A percentile compares a stretch with the other conserved stretches of the same genome.
Evolutionary conservation across 2,113 vertebrate species (phyloP).

Genomic region (Dinomys branickii): DNA sequence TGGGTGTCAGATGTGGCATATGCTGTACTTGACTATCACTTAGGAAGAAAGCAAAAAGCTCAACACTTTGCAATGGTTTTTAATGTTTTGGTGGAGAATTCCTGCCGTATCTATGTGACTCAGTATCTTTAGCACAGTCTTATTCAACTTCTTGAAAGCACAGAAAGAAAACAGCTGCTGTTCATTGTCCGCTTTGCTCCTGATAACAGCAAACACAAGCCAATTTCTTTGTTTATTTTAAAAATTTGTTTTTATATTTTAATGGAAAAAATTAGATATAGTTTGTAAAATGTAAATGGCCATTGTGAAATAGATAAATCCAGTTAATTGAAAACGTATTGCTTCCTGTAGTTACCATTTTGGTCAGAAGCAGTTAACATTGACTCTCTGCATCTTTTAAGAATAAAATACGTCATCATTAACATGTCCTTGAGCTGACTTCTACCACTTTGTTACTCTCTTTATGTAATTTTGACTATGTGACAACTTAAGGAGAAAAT

Average conservation of each 20-base stretch:
- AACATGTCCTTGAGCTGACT: neutral
- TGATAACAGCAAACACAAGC: neutral
- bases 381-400: neutral
- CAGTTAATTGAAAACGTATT: neutral
- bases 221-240: neutral
- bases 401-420: neutral
- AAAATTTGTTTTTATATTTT: neutral
- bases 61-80: conserved; percentile 45
- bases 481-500: neutral
- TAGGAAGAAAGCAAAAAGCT: conserved; percentile 35
- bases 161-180: neutral
- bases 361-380: neutral
- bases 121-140: conserved; percentile 17
- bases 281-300: neutral
- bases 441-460: neutral
- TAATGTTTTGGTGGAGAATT: conserved; percentile 50
- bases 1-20: neutral
- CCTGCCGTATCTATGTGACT: neutral
- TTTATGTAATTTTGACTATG: neutral
- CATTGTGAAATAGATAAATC: neutral
- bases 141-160: conserved; percentile 18
- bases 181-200: neutral
- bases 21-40: neutral
- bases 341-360: neutral
- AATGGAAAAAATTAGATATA: neutral